Evolutionary conservation across 2,888 invertebrate species (phyloP).

Genomic region (Rosalia funebris): DNA sequence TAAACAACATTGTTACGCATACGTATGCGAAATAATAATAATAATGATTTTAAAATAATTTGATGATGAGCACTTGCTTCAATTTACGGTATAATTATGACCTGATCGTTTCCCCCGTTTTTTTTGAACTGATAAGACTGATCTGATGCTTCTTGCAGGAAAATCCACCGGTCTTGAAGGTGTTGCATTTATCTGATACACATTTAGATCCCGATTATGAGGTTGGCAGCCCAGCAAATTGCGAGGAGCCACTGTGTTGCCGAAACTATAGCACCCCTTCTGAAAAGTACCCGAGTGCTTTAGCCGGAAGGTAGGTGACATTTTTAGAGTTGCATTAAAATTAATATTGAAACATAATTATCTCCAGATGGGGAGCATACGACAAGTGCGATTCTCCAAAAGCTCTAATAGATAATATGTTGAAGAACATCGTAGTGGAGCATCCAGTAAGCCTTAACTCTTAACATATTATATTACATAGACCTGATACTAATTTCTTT

Average conservation of each 20-base stretch:
- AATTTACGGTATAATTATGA: too few relatives aligned
- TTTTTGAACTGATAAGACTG: neutral
- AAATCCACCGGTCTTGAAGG: conserved; percentile 84
- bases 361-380: conserved; percentile 88
- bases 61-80: too few relatives aligned
- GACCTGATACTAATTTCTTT: neutral
- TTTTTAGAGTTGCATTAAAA: neutral
- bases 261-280: conserved; percentile 82
- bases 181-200: conserved; percentile 95
- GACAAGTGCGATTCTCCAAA: conserved; percentile 93
- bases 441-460: conserved; percentile 77
- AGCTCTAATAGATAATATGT: conserved; percentile 88
- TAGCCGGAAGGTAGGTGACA: conserved; percentile 74
- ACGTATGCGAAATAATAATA: too few relatives aligned
- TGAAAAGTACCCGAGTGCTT: conserved; percentile 69
- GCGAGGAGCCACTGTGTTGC: conserved; percentile 95
- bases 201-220: conserved; percentile 94
- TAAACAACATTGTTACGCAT: too few relatives aligned
- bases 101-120: too few relatives aligned
- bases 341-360: conserved; percentile 5
- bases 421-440: conserved; percentile 84
- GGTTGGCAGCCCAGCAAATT: conserved; percentile 89
- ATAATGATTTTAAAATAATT: too few relatives aligned
- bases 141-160: conserved; percentile 60
- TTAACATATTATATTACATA: neutral